phyloP scores from a whole-genome alignment of 2,888 invertebrate genomes.

The Lymantria monacha region DNA sequence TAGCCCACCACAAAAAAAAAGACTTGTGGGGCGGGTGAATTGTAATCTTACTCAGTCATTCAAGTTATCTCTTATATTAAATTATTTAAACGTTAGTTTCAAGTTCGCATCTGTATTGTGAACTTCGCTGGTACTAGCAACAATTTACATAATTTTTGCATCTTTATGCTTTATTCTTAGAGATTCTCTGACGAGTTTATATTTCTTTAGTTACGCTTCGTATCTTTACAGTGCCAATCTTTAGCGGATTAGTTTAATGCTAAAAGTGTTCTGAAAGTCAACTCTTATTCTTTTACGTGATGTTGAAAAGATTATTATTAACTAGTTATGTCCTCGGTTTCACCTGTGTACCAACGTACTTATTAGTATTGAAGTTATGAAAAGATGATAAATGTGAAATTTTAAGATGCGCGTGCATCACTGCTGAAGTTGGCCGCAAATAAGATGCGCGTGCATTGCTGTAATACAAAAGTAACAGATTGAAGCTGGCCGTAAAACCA shows the following conservation, averaged over 20 bases:
- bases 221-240: slow-evolving; percentile 21
- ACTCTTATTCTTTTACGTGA: too few relatives aligned
- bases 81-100: background rate
- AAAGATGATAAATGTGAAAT: too few relatives aligned
- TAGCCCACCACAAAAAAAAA: too few relatives aligned
- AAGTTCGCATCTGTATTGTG: slow-evolving; percentile 32
- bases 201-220: slow-evolving; percentile 33
- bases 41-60: too few relatives aligned
- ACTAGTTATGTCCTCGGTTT: background rate
- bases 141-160: slow-evolving; percentile 63
- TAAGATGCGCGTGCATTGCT: too few relatives aligned
- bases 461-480: too few relatives aligned
- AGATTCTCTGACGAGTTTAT: slow-evolving; percentile 32
- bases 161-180: slow-evolving; percentile 42
- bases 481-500: too few relatives aligned
- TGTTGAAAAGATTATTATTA: background rate
- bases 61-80: too few relatives aligned
- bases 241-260: slow-evolving; percentile 3
- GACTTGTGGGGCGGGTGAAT: too few relatives aligned
- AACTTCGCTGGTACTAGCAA: slow-evolving; percentile 29
- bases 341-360: background rate
- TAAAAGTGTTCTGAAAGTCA: slow-evolving; percentile 1
- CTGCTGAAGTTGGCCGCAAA: too few relatives aligned
- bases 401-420: too few relatives aligned
- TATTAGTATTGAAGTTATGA: too few relatives aligned